Base-by-base conservation (phyloP, 2,888 invertebrate species). In the Oconnorella tubifera region DNA sequence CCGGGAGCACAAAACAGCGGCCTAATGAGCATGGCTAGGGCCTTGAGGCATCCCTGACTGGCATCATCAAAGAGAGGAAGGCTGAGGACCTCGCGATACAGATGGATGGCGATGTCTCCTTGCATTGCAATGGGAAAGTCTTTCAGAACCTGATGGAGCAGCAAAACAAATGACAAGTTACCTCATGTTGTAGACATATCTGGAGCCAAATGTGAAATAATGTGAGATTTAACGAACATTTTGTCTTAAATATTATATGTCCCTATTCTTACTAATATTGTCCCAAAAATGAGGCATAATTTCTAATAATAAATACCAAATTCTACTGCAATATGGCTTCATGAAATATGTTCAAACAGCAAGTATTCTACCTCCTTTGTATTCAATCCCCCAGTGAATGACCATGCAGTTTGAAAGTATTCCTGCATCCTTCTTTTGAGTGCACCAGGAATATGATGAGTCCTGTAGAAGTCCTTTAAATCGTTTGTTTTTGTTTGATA, bases 341-440 rank as follows among this genome's bases (percentile, higher is more conserved):
- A n/a, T n/a, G n/a, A n/a, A n/a, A n/a, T n/a, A n/a, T n/a, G n/a
- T n/a, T n/a, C n/a, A n/a, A n/a, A n/a, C n/a, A n/a, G n/a, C n/a
- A n/a, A n/a, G n/a, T n/a, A n/a, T n/a, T n/a, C n/a, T n/a, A 94
- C 96, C 89, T 96, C 95, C 78, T 92, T 90, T 74, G 93, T 91
- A 82, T 96, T 95, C 77, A 97, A 96, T 63, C 96, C 96, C 81
- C 95, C 94, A 84, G 95, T 96, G 68, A 97, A 86, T 10, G 95
- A 94, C 96, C 96, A 97, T 87, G 92, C 95, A 19, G 96, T 95
- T 83, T 96, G 95, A 82, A 96, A 96, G 83, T 94, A 96, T 81
- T 97, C 96, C 79, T 94, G 92, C 89, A 96, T 95, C 69, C 96
- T 86, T 79, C 93, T 93, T 80, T 95, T 94, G 68, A 97, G 62